Conservation (phyloP, 2,797 vertebrate species). For the Tenualosa ilisha region DNA sequence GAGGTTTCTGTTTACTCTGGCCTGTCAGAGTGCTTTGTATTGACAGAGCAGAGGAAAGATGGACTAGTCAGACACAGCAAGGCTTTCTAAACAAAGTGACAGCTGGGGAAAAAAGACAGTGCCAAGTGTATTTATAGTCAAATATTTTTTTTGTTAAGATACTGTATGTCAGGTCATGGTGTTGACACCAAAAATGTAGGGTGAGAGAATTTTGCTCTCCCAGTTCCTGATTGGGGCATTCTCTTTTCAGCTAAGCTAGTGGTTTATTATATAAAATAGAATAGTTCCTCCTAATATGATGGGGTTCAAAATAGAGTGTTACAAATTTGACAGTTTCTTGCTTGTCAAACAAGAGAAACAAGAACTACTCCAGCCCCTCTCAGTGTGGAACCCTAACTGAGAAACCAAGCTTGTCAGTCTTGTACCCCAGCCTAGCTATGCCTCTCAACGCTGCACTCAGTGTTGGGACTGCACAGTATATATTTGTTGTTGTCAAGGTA, state of each 20-base stretch:
- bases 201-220: no score
- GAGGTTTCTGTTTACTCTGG: neutral
- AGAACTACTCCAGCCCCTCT: neutral
- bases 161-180: neutral
- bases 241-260: neutral
- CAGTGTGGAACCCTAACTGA: neutral
- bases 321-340: neutral
- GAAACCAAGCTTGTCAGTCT: neutral
- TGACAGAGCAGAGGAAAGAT: neutral
- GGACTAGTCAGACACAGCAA: neutral
- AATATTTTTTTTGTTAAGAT: neutral
- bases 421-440: neutral
- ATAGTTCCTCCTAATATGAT: neutral
- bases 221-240: neutral
- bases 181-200: neutral
- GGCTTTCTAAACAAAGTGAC: neutral
- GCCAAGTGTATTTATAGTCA: neutral
- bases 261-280: neutral
- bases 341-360: neutral
- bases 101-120: no score
- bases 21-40: neutral
- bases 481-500: slow-evolving; percentile 55
- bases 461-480: neutral
- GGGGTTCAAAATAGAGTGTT: neutral
- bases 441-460: neutral